Percentiles rank a stretch among this genome's conserved stretches.
phyloP scores from a whole-genome alignment of 2,113 vertebrate genomes.

The Melanerpes aurifrons region DNA sequence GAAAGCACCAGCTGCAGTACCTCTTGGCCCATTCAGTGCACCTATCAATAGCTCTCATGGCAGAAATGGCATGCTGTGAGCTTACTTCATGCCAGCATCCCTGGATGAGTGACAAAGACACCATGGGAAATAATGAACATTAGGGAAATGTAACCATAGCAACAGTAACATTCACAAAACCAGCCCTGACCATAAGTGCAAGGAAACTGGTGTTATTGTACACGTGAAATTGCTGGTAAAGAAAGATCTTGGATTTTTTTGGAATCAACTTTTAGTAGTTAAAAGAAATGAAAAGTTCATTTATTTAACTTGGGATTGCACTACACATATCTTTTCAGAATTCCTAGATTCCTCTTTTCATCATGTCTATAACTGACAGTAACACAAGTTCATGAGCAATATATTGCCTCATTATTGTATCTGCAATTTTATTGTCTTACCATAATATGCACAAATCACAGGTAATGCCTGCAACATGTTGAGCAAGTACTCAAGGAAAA shows the following conservation, averaged over 20 bases:
- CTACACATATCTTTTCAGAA: background rate
- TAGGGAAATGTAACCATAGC: slow-evolving; percentile 38
- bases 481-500: background rate
- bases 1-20: background rate
- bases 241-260: background rate
- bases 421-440: background rate
- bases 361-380: background rate
- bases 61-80: slow-evolving; percentile 30
- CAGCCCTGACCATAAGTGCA: background rate
- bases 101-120: slow-evolving; percentile 24
- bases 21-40: slow-evolving; percentile 11
- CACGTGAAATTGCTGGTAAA: slow-evolving; percentile 5
- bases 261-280: background rate
- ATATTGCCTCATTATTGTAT: background rate
- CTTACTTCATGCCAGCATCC: slow-evolving; percentile 11
- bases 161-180: background rate
- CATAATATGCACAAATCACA: background rate
- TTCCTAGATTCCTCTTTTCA: background rate
- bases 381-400: background rate
- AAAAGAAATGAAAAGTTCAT: background rate
- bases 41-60: slow-evolving; percentile 16
- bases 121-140: slow-evolving; percentile 13
- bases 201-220: background rate
- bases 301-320: background rate
- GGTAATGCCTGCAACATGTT: background rate